These are phyloP conservation scores for Strongylocentrotus purpuratus DNA, from an alignment of 35 echinoderm and acorn worm species.

Conservation along the genomic window DNA sequence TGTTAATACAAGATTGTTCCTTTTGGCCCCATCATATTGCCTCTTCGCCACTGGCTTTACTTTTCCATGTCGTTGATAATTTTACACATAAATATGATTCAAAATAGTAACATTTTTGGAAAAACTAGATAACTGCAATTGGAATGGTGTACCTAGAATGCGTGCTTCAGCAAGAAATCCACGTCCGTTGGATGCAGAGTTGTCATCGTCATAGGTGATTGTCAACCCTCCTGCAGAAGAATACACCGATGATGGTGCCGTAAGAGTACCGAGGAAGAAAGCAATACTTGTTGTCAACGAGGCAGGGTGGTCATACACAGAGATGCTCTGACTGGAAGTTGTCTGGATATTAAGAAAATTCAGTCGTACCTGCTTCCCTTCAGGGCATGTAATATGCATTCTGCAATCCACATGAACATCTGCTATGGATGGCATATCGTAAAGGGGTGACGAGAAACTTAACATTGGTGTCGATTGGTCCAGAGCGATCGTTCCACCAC, in stretches of 20 bases:
- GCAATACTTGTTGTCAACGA: not conserved
- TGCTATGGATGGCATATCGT: not conserved
- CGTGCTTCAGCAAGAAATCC: not conserved
- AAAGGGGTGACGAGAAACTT: not conserved
- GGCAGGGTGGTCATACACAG: not conserved
- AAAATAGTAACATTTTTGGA: too few relatives aligned
- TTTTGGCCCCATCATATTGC: too few relatives aligned
- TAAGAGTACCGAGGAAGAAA: not conserved
- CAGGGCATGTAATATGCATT: not conserved
- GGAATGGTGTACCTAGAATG: not conserved
- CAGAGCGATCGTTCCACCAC: not conserved
- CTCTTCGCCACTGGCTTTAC: too few relatives aligned
- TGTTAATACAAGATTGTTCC: too few relatives aligned
- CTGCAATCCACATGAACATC: not conserved
- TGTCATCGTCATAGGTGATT: not conserved
- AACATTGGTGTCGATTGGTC: not conserved
- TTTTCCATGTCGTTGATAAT: too few relatives aligned
- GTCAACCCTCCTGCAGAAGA: not conserved
- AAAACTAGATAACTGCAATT: too few relatives aligned
- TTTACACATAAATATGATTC: too few relatives aligned
- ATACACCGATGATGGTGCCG: not conserved
- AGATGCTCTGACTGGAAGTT: not conserved
- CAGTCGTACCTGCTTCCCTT: not conserved
- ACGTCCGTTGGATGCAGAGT: not conserved
- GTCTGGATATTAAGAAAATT: not conserved